These are phyloP conservation scores for Pseudococcus longispinus DNA, from an alignment of 2,888 invertebrate genomes.

Conservation along the genomic window DNA sequence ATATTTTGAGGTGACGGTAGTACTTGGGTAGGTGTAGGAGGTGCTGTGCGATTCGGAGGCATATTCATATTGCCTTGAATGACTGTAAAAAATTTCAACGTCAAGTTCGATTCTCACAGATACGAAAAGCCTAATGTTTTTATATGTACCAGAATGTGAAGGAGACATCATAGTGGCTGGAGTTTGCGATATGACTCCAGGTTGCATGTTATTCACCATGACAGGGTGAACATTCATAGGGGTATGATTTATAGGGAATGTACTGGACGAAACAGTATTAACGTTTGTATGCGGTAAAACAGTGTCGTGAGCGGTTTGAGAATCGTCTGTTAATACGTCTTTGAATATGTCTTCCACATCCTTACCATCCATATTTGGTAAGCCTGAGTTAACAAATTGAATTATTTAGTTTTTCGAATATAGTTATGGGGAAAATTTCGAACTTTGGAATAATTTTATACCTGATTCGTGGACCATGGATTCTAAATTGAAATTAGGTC, in stretches of 20 bases:
- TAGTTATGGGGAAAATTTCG: neutral
- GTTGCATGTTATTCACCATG: slow-evolving; percentile 37
- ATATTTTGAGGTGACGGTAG: slow-evolving; percentile 64
- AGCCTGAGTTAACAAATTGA: slow-evolving; percentile 61
- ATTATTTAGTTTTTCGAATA: neutral
- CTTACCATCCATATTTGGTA: slow-evolving; percentile 88
- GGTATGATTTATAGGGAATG: slow-evolving; percentile 44
- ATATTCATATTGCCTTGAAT: slow-evolving; percentile 54
- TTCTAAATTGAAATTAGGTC: slow-evolving; percentile 77
- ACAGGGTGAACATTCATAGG: slow-evolving; percentile 47
- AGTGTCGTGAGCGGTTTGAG: slow-evolving; percentile 78
- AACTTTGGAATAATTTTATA: slow-evolving; percentile 58
- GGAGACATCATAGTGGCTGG: slow-evolving; percentile 62
- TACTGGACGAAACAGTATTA: slow-evolving; percentile 57
- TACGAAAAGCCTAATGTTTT: neutral
- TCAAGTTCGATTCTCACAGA: neutral
- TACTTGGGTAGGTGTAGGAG: slow-evolving; percentile 64
- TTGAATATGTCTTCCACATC: slow-evolving; percentile 93
- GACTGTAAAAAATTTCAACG: slow-evolving; percentile 20
- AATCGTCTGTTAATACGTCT: slow-evolving; percentile 81
- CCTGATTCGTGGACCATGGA: slow-evolving; percentile 73
- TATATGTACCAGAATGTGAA: slow-evolving; percentile 60
- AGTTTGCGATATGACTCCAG: slow-evolving; percentile 54
- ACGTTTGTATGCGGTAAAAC: slow-evolving; percentile 64
- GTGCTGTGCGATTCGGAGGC: slow-evolving; percentile 56